A percentile compares a stretch with the other conserved stretches of the same genome.
phyloP scores from a whole-genome alignment of 1,140 invertebrate genomes.

The Aleiodes sp. region DNA sequence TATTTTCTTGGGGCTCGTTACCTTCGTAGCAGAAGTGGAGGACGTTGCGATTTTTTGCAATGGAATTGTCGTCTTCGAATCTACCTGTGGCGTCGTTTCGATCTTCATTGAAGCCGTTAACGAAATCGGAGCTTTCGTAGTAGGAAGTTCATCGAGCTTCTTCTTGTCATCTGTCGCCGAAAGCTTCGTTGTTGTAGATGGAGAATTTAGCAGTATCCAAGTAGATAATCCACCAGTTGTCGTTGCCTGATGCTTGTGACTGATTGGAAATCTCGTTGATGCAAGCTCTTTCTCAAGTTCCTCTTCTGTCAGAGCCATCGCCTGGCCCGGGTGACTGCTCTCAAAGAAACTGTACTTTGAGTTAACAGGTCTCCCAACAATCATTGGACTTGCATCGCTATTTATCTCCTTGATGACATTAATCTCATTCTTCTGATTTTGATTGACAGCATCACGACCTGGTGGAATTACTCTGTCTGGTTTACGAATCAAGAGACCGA shows the following conservation, averaged over 20 bases:
- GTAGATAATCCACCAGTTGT: slow-evolving; percentile 76
- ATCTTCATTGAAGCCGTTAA: neutral
- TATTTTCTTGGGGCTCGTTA: too few species aligned
- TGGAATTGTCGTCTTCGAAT: too few species aligned
- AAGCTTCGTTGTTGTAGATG: slow-evolving; percentile 60
- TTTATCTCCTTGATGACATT: slow-evolving; percentile 30
- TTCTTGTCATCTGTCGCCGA: slow-evolving; percentile 30
- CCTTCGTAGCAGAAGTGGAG: too few species aligned
- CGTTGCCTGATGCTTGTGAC: slow-evolving; percentile 67
- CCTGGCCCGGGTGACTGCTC: slow-evolving; percentile 59
- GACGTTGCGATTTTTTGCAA: too few species aligned
- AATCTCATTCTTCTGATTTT: slow-evolving; percentile 8
- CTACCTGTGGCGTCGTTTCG: neutral
- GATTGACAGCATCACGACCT: neutral
- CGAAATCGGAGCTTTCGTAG: neutral
- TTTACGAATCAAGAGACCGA: slow-evolving; percentile 24
- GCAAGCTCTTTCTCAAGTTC: slow-evolving; percentile 58
- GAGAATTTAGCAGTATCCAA: slow-evolving; percentile 77
- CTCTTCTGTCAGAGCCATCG: slow-evolving; percentile 64
- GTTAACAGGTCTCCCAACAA: slow-evolving; percentile 56
- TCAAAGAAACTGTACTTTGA: slow-evolving; percentile 63
- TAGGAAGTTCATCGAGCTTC: neutral
- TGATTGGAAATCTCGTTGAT: slow-evolving; percentile 43
- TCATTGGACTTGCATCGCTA: slow-evolving; percentile 29
- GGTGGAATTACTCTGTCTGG: slow-evolving; percentile 9